Base-by-base conservation (phyloP, 2,113 vertebrate genomes). In the Gallinago undulata region DNA sequence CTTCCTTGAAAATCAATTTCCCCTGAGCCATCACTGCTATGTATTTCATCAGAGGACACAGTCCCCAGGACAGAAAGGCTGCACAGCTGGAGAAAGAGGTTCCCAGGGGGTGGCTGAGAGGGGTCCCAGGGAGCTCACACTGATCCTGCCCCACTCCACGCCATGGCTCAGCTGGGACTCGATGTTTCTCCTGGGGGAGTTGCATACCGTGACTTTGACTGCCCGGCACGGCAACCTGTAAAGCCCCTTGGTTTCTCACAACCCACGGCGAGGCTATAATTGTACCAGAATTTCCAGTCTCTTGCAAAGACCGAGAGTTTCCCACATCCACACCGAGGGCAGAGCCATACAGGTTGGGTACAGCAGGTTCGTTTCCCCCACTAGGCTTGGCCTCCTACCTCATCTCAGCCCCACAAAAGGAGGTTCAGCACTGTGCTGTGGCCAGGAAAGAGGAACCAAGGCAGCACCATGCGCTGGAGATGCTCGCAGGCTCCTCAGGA, bases 181-280 rank as follows among this genome's bases (percentile, higher is more conserved):
- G 1, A 2, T 15, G 23, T 43, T 85, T 84, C 87, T 92, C 89
- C 91, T 48, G 67, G 67, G 78, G 77, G 35, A 90, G 23, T 24
- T 87, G 63, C 39, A 28, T 6, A 86, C 77, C 30, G 3, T 93
- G 94, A 90, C 86, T 89, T 15, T 59, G 68, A 57, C 53, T 31
- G 25, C 74, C 87, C 14, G 0, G 70, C 83, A 28, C 12, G 1
- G 70, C 67, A 55, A 91, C 70, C 84, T 72, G 96, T 97, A 96
- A 97, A 97, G 93, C 95, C 96, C 89, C 91, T 80, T 11, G 2
- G 84, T 95, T 97, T 97, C 93, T 80, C 96, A 95, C 95, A 97
- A 93, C 95, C 97, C 96, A 97, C 93, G 1, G 68, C 23, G 1
- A 48, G 50, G 62, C 51, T 97, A 96, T 95, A 95, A 95, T 96